Percentiles rank a stretch among this genome's conserved stretches.
Conservation (phyloP, 2,888 invertebrate species). For the Gibbula magus region DNA sequence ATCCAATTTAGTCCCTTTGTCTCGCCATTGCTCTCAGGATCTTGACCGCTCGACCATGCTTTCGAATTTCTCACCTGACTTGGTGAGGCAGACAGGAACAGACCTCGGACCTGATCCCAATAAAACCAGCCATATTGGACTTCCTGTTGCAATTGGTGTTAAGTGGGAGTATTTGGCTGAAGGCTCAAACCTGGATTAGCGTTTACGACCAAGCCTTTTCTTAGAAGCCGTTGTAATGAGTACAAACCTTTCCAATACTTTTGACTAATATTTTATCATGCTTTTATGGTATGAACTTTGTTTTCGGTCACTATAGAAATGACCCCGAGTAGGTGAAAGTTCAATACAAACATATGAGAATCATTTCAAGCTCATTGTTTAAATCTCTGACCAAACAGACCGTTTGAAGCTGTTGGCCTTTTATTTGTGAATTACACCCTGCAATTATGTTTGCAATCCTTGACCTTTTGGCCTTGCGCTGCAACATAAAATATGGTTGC, state of each 20-base stretch:
- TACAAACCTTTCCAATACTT: background rate
- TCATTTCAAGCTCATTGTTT: slow-evolving; percentile 1
- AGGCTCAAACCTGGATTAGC: slow-evolving; percentile 9
- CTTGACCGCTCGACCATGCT: background rate
- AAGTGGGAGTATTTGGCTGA: slow-evolving; percentile 11
- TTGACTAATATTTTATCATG: slow-evolving; percentile 6
- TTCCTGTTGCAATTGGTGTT: slow-evolving; percentile 16
- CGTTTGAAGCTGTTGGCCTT: background rate
- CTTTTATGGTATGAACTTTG: slow-evolving; percentile 2
- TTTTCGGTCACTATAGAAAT: background rate
- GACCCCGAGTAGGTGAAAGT: background rate
- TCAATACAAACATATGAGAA: background rate
- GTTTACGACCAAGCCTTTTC: background rate
- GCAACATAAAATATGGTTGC: background rate
- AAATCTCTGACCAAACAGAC: background rate
- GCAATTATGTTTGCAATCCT: slow-evolving; percentile 8
- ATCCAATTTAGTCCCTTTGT: slow-evolving; percentile 14
- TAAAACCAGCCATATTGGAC: slow-evolving; percentile 20
- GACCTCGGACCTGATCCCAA: background rate
- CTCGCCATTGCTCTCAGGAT: background rate
- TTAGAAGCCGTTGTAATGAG: background rate
- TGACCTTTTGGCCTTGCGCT: background rate
- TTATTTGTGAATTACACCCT: slow-evolving; percentile 1
- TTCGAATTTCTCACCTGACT: slow-evolving; percentile 19
- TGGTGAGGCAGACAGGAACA: background rate